Conservation (phyloP, 2,113 vertebrate genomes). For the Aramus guarauna region DNA sequence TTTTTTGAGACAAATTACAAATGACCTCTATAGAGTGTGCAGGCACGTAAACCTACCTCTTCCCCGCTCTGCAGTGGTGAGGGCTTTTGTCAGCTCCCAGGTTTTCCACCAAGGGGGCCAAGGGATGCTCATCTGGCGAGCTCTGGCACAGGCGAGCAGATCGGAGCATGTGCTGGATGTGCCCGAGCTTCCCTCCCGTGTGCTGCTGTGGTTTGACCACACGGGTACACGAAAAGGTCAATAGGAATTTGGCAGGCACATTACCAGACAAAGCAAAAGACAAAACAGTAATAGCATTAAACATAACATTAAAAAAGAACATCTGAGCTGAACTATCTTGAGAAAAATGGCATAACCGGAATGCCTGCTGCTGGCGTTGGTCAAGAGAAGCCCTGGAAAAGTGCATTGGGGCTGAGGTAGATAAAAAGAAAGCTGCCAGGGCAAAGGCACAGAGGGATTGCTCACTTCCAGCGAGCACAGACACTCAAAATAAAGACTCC, state of each 20-base stretch:
- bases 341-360: background rate
- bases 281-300: background rate
- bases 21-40: fast-evolving
- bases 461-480: background rate
- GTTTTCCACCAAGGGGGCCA: background rate
- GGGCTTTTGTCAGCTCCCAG: background rate
- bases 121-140: background rate
- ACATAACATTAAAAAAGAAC: background rate
- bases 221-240: background rate
- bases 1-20: background rate
- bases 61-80: background rate
- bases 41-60: background rate
- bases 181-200: fast-evolving
- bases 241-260: background rate
- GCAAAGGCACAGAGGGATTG: background rate
- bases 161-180: background rate
- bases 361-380: background rate
- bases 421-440: background rate
- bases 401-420: background rate
- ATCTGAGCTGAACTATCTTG: background rate
- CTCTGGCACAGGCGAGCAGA: fast-evolving
- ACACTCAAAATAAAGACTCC: background rate
- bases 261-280: background rate
- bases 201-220: background rate
- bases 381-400: background rate